Base-by-base conservation (phyloP, 37 sponge, comb jelly and placozoan genomes). In the Petrosia ficiformis region DNA sequence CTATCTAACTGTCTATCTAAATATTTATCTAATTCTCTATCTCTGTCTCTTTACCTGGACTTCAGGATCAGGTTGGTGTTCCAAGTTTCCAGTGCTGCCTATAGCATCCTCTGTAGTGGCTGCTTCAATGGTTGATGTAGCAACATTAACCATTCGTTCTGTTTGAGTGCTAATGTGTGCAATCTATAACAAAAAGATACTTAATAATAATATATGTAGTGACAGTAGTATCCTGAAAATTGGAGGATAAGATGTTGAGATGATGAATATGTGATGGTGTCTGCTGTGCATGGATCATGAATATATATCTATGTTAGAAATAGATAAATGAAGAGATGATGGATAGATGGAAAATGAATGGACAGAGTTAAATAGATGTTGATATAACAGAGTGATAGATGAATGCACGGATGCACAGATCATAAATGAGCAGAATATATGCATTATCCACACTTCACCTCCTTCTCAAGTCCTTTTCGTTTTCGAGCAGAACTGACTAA, bases 111-210 rank as follows among this genome's bases (percentile, higher is more conserved):
- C 75, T 28, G 60, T 82, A 32, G 39, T 65, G 2, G 79, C 87
- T 43, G 83, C 91, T 44, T 77, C 66, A 22, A 91, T 42, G 3
- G 87, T 86, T 54, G 75, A 72, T 63, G 60, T 71, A 31, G 87
- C 91, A 41, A 86, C 74, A 57, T 78, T 73, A 24, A 91, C 70
- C 83, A 91, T 82, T 42, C 71, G 73, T 21, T 76, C 48, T 2
- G 82, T 82, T 58, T 85, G 91, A 0, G 72, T 70, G 42, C 71
- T 79, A 35, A 91, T 48, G 36, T 91, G 91, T 11, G 74, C 41
- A 42, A 82, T 79, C 91, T 90, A 66, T 8, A 1, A 28, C 33
- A 38, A 21, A 59, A 36, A 64, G 37, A 4, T 61, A 61, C 5
- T 61, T 61, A 60, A 40, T n/a, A n/a, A n/a, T n/a, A n/a, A n/a